Evolutionary conservation across 2,888 invertebrate species (phyloP), one percentile per base, ranked within the genome.

Genomic region (Idaea biselata): DNA sequence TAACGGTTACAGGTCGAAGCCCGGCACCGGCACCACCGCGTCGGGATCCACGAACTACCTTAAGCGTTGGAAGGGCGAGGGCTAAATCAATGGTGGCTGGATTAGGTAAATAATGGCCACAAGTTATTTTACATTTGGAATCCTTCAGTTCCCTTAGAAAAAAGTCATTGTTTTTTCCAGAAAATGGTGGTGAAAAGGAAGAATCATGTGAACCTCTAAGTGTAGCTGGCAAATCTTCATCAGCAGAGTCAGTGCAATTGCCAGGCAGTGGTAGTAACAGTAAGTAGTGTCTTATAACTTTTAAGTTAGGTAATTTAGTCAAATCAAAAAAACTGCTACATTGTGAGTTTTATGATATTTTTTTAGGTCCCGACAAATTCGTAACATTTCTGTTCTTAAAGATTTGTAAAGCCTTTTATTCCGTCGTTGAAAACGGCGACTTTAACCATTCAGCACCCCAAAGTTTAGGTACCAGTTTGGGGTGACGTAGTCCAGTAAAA

Each of bases 11-110:
- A 79, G 94, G 95, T 3, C 93, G 96, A 64, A 94, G 95, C 67
- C 96, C 97, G 61, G 98, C 98, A 7, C 99, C 99, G 0, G 94
- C 97, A 80, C 99, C 99, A 6, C 99, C 99, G 0, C 94, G 98
- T 31, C 94, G 99, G 59, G 98, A 99, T 89, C 99, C 99, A 8
- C 96, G 97, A 83, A 99, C 99, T 0, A 98, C 98, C 1, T 93
- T 99, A 56, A 98, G 98, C 82, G 97, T 98, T 68, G 98, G 98
- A 11, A 93, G 98, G 58, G 97, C 98, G 16, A 93, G 98, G 68
- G 98, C 98, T 60, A 96, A 97, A 81, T 97, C 98, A 33, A 97
- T 98, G 96, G 97, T 98, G 6, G 98, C 98, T 6, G 98, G 97
- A 60, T 93, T 97, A 72, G 96, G 96, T 96, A 83, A 82, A 83